These are phyloP conservation scores for Moxostoma hubbsi DNA, from an alignment of 2,797 vertebrate species.

Conservation along the genomic window DNA sequence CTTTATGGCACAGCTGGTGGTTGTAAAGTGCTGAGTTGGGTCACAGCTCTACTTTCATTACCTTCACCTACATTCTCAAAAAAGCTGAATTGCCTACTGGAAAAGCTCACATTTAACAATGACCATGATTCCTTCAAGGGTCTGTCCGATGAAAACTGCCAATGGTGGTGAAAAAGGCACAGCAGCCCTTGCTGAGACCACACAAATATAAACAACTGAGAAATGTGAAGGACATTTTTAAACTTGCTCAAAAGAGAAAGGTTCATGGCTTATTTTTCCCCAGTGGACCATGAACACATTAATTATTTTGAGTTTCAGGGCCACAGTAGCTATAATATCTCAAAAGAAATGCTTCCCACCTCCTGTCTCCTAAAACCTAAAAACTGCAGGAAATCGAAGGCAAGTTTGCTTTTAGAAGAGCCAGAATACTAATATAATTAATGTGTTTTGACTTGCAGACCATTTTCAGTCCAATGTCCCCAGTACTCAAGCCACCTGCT, in stretches of 20 bases:
- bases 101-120: slow-evolving; percentile 14
- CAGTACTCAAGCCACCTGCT: slow-evolving; percentile 47
- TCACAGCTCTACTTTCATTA: slow-evolving; percentile 22
- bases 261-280: slow-evolving; percentile 33
- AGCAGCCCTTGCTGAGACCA: slow-evolving; percentile 22
- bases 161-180: slow-evolving; percentile 3
- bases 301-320: slow-evolving; percentile 64
- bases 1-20: slow-evolving; percentile 52
- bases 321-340: slow-evolving; percentile 56
- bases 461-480: slow-evolving; percentile 38
- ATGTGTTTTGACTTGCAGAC: slow-evolving; percentile 46
- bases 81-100: slow-evolving; percentile 12
- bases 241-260: slow-evolving; percentile 29
- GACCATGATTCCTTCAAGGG: neutral
- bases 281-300: slow-evolving; percentile 53
- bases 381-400: slow-evolving; percentile 62
- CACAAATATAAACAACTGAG: slow-evolving; percentile 43
- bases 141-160: slow-evolving; percentile 22
- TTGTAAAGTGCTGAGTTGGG: slow-evolving; percentile 29
- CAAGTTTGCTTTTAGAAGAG: slow-evolving; percentile 53
- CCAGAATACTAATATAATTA: slow-evolving; percentile 64
- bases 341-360: slow-evolving; percentile 51
- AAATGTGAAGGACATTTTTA: slow-evolving; percentile 31
- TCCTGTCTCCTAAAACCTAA: slow-evolving; percentile 50
- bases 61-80: too few species aligned